Percentiles rank a stretch among this genome's conserved stretches.
These are phyloP conservation scores for Neomorphus geoffroyi DNA, from an alignment of 2,797 vertebrate species.

Conservation along the genomic window DNA sequence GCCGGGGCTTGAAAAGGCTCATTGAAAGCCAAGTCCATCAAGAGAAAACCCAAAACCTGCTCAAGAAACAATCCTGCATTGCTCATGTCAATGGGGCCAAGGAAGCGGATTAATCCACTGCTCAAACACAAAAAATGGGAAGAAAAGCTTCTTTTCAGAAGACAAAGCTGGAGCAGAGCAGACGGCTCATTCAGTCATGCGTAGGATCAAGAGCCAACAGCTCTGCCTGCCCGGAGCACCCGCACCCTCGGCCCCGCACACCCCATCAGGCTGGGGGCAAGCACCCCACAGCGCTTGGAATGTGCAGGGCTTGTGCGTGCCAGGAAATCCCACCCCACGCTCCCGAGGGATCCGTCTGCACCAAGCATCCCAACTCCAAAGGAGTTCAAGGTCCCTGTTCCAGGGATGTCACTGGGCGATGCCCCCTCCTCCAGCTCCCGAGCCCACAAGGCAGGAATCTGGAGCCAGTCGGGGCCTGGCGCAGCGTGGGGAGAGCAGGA, in stretches of 20 bases:
- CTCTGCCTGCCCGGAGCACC: neutral
- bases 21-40: neutral
- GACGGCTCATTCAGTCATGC: neutral
- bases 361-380: accelerated
- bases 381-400: neutral
- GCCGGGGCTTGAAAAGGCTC: neutral
- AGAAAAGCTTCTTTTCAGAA: neutral
- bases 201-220: conserved; percentile 12
- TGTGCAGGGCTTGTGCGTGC: neutral
- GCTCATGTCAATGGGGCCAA: neutral
- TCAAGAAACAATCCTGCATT: neutral
- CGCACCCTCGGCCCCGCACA: neutral
- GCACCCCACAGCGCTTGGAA: accelerated
- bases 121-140: neutral
- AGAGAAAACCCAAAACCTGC: neutral
- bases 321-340: neutral
- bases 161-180: neutral
- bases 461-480: neutral
- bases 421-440: neutral
- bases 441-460: neutral
- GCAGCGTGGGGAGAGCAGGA: neutral
- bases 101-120: neutral
- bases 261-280: accelerated
- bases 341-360: neutral
- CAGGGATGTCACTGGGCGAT: neutral